Conservation (phyloP, 2,113 vertebrate species). For the Prietella phreatophila region DNA sequence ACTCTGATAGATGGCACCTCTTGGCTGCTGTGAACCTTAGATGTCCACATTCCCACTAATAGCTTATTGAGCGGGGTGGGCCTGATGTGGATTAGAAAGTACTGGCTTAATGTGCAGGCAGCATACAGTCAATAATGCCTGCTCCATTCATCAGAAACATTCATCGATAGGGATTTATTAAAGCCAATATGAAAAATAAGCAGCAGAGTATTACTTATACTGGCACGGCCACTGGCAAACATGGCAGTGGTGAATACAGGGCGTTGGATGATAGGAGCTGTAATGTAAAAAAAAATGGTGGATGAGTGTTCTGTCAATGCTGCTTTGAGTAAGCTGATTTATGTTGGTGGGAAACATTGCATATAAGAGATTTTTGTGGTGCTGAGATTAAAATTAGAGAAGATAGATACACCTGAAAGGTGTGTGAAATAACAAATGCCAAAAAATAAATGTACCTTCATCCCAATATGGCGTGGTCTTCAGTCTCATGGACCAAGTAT, state of each 20-base stretch:
- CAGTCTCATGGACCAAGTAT: not conserved
- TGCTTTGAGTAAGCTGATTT: conserved; percentile 3
- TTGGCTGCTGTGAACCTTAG: conserved; percentile 62
- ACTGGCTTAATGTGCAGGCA: conserved; percentile 64
- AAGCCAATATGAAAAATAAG: conserved; percentile 54
- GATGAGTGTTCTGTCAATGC: conserved; percentile 5
- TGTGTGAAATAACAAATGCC: not conserved
- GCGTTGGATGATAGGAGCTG: not conserved
- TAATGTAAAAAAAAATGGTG: not conserved
- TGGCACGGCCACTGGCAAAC: not conserved
- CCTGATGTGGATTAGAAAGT: conserved; percentile 70
- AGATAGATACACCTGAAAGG: not conserved
- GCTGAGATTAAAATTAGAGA: not conserved
- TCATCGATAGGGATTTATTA: conserved; percentile 70
- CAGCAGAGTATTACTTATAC: conserved; percentile 31
- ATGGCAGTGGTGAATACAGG: not conserved
- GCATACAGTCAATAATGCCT: conserved; percentile 58
- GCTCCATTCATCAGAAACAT: conserved; percentile 63
- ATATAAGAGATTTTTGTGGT: not conserved
- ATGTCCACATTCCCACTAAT: conserved; percentile 71
- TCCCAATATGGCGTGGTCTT: not conserved
- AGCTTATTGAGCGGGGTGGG: conserved; percentile 71
- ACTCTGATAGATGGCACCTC: conserved; percentile 67
- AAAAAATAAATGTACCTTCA: not conserved
- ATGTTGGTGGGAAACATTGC: not conserved